Conservation (phyloP, 1,140 invertebrate species). For the Ostrea denselamellosa region DNA sequence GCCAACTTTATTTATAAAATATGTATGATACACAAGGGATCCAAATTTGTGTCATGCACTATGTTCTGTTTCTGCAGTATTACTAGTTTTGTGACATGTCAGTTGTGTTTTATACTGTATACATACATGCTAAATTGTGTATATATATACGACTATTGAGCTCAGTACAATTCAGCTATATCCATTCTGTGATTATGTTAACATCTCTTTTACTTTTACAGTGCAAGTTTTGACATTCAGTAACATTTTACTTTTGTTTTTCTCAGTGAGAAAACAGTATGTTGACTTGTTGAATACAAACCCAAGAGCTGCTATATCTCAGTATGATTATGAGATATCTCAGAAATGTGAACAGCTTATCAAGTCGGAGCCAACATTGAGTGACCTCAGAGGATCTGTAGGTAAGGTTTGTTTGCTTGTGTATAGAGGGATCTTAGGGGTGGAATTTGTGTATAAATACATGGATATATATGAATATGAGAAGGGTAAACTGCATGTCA, state of each 20-base stretch:
- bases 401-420: conserved; percentile 62
- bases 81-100: no score
- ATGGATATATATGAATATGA: no score
- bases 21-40: neutral
- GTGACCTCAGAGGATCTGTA: conserved; percentile 71
- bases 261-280: conserved; percentile 73
- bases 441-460: no score
- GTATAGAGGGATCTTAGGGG: neutral
- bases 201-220: neutral
- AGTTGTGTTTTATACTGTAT: no score
- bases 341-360: conserved; percentile 75
- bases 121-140: neutral
- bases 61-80: no score
- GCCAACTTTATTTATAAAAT: neutral
- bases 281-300: conserved; percentile 72
- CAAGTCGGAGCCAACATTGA: conserved; percentile 71
- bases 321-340: conserved; percentile 74
- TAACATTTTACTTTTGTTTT: conserved; percentile 43
- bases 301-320: conserved; percentile 73
- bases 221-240: neutral
- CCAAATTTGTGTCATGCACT: neutral
- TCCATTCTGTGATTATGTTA: neutral
- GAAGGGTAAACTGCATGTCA: no score
- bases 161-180: neutral
- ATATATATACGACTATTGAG: neutral